Evolutionary conservation across 2,888 invertebrate genomes (phyloP).

Genomic region (Toxonevra muliebris): DNA sequence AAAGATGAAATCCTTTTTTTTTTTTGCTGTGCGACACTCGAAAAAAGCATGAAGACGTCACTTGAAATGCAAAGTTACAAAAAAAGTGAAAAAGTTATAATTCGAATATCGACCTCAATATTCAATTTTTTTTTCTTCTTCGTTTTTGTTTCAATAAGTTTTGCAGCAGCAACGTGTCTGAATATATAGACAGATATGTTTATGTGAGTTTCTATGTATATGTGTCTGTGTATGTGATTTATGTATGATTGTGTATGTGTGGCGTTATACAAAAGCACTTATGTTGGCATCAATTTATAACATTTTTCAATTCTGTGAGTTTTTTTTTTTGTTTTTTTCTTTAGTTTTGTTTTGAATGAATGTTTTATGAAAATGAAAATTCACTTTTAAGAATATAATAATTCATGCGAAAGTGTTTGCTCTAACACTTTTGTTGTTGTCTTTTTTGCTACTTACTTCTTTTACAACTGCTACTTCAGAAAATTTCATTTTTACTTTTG

Average conservation of each 20-base stretch:
- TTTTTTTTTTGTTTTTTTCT: background rate
- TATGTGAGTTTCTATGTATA: background rate
- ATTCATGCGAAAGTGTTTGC: too few species aligned
- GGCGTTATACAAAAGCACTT: conserved; percentile 29
- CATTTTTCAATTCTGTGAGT: conserved; percentile 19
- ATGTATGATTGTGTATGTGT: conserved; percentile 16
- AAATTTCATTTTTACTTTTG: background rate
- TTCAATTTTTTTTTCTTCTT: conserved; percentile 22
- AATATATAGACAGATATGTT: background rate
- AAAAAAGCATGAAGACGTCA: conserved; percentile 15
- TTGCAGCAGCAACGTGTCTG: background rate
- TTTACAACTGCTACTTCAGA: background rate
- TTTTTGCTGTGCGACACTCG: too few species aligned
- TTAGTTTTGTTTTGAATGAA: conserved; percentile 12
- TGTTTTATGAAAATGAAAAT: too few species aligned
- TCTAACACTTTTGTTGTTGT: too few species aligned
- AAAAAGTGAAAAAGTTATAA: conserved; percentile 25
- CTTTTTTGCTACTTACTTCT: too few species aligned
- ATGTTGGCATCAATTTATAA: conserved; percentile 36
- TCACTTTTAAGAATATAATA: too few species aligned
- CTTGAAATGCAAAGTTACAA: conserved; percentile 18
- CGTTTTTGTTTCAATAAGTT: background rate
- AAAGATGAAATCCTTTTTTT: too few species aligned
- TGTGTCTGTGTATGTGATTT: conserved; percentile 24
- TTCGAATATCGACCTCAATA: conserved; percentile 36